Evolutionary conservation across 1,140 invertebrate genomes (phyloP).

Genomic region (Neodiprion fabricii): DNA sequence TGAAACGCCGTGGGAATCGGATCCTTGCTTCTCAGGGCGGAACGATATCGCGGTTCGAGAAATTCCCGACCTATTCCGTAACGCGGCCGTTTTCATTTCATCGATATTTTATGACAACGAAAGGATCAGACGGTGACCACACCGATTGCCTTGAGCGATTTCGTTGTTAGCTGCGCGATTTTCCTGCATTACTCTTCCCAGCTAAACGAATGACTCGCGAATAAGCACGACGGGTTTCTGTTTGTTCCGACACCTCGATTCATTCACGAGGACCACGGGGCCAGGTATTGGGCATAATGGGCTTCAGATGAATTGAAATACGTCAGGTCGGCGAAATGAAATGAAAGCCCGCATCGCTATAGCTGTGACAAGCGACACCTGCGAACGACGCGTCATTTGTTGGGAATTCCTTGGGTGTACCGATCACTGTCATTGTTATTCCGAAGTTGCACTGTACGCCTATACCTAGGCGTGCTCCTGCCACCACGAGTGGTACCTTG

Average conservation of each 20-base stretch:
- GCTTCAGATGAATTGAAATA: neutral
- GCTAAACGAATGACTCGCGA: no score
- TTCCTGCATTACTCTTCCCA: no score
- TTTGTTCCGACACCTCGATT: no score
- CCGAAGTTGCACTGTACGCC: neutral
- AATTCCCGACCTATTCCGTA: neutral
- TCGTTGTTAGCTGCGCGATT: no score
- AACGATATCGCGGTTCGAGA: neutral
- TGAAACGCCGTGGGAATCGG: neutral
- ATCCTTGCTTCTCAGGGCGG: neutral
- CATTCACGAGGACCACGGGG: no score
- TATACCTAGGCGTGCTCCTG: neutral
- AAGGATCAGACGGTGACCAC: no score
- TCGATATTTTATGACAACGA: no score
- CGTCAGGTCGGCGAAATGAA: neutral
- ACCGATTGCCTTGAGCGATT: no score
- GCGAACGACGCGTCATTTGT: constrained; percentile 56
- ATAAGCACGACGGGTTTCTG: no score
- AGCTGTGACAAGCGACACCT: constrained; percentile 54
- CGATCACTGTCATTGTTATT: constrained; percentile 1
- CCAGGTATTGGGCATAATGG: no score
- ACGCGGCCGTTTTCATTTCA: neutral
- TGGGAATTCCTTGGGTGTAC: constrained; percentile 38
- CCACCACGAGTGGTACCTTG: neutral
- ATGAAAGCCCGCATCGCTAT: constrained; percentile 52